Base-by-base conservation (phyloP, 2,888 invertebrate species). In the Blastobasis adustella region DNA sequence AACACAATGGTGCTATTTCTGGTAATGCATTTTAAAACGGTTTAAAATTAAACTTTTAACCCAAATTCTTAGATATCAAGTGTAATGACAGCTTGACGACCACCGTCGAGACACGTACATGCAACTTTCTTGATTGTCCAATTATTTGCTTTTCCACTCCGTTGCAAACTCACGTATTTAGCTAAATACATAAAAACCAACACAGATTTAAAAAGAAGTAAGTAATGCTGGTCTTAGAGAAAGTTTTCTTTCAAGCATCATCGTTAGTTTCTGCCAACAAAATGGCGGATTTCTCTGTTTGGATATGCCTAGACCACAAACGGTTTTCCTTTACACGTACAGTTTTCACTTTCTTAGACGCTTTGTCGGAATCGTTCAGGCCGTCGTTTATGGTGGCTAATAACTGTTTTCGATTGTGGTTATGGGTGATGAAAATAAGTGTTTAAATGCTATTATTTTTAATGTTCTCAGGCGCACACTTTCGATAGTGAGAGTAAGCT, bases 271-370 rank as follows among this genome's bases (percentile, higher is more conserved):
- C 23, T 23, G 23, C 23, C 23, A 23, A 23, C 23, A 23, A 23
- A 23, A 23, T 23, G 23, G 23, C 9, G 45, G 59, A 66, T 69
- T 70, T 69, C 69, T 66, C 67, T 59, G 57, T 60, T 62, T 61
- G 50, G 54, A 61, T 63, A 61, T 62, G 67, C 58, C 57, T 59
- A 54, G 54, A 69, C 69, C 70, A 54, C 72, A 72, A 53, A 63
- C 53, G 58, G 57, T 65, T 73, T 75, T 71, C 65, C 66, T 65
- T 66, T 67, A 61, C 60, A 56, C 44, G 57, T 58, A 41, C 50
- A 51, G 54, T 67, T 67, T 70, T 67, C 63, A 23, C 23, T 23
- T 23, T 23, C 23, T 58, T 63, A 60, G 59, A 53, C 46, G 56
- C 62, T 60, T 65, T 60, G 55, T 54, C 54, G 23, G 23, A 23